Evolutionary conservation across 2,797 vertebrate genomes (phyloP).

Genomic region (Urophycis tenuis): DNA sequence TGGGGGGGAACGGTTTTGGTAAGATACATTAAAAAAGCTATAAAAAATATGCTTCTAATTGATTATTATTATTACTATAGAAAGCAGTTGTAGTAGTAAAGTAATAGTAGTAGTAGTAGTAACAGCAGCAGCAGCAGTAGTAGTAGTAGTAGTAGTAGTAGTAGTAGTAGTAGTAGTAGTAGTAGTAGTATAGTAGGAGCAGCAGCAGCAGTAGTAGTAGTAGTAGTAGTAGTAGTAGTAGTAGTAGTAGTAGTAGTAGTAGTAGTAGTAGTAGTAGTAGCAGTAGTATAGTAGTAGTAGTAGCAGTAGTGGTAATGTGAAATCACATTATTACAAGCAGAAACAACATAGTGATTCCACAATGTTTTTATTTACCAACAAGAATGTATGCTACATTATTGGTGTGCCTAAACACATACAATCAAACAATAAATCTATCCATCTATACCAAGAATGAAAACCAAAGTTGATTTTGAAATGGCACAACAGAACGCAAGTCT

Average conservation of each 20-base stretch:
- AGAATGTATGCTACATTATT: conserved; percentile 5
- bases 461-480: conserved; percentile 1
- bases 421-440: conserved; percentile 24
- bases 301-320: not conserved
- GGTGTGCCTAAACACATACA: conserved; percentile 29
- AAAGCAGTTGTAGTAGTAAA: not conserved
- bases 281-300: not conserved
- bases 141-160: not conserved
- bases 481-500: not conserved
- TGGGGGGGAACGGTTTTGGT: not conserved
- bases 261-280: not conserved
- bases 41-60: not conserved
- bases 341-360: conserved; percentile 1
- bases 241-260: too few species aligned
- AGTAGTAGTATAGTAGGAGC: too few species aligned
- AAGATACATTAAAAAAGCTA: not conserved
- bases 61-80: not conserved
- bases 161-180: not conserved
- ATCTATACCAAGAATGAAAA: conserved; percentile 19
- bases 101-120: not conserved
- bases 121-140: not conserved
- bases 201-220: too few species aligned
- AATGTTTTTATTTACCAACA: conserved; percentile 6
- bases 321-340: not conserved
- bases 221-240: too few species aligned